phyloP scores from a whole-genome alignment of 2,113 vertebrate species.

The Erythrolamprus reginae region DNA sequence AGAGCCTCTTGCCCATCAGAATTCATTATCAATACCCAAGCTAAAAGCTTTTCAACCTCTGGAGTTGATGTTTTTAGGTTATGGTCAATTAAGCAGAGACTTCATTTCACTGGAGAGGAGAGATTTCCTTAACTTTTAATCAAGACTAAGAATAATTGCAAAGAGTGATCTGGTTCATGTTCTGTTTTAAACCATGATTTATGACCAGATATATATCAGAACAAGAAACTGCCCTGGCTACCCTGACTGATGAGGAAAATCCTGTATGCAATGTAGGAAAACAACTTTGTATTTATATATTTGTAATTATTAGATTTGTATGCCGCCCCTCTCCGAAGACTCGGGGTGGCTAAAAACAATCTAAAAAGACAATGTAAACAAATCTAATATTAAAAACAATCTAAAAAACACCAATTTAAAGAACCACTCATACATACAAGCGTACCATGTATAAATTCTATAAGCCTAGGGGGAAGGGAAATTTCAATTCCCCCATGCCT shows the following conservation, averaged over 20 bases:
- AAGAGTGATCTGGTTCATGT: neutral
- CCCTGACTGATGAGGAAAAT: neutral
- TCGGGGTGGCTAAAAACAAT: too few species aligned
- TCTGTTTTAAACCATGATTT: neutral
- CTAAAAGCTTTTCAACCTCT: neutral
- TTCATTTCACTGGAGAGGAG: neutral
- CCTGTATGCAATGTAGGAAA: neutral
- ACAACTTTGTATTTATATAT: too few species aligned
- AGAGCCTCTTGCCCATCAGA: constrained; percentile 3
- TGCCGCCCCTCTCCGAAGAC: too few species aligned
- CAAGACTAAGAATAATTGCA: neutral
- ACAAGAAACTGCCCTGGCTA: neutral
- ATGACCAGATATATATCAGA: neutral
- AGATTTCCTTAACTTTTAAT: neutral
- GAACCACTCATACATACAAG: too few species aligned
- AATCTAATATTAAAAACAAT: too few species aligned
- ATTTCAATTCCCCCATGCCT: too few species aligned
- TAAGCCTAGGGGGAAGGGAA: too few species aligned
- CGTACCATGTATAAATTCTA: too few species aligned
- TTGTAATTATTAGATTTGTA: too few species aligned
- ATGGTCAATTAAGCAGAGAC: neutral
- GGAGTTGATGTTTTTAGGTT: neutral
- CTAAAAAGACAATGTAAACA: too few species aligned
- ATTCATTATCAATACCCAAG: constrained; percentile 16
- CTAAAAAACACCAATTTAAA: too few species aligned